Evolutionary conservation across 1,140 invertebrate species (phyloP), one percentile per base, ranked within the genome.

Genomic region (Scaptomyza hsui): DNA sequence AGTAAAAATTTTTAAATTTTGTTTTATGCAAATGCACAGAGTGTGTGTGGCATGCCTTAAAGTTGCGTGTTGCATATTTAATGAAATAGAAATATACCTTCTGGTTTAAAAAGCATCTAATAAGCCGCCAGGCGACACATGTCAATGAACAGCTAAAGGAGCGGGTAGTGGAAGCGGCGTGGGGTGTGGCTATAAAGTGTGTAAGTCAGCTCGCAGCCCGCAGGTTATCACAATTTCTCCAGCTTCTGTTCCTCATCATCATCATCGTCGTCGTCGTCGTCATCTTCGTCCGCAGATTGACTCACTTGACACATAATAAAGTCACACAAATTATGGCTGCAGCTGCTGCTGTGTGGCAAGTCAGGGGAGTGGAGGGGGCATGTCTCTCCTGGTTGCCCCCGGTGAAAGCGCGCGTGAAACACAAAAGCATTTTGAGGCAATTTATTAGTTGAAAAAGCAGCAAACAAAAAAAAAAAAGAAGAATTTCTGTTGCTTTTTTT

Each of bases 221-320:
- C 45, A 57, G 45, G 32, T 71, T 78, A 82, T 78, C 80, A 63
- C 72, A 56, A 56, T 64, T 26, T 52, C 45, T n/a, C 13, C 18
- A 41, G 3, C 15, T 39, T 35, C 42, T 18, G 16, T 3, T n/a
- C 13, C 5, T n/a, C 32, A n/a, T 37, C 32, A n/a, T 37, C n/a
- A 4, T 35, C 32, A 4, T 35, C 9, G 26, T 9, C 16, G 5
- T 42, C 5, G 9, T 18, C 7, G 5, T 41, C 35, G 2, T 47
- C 56, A 80, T 76, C 81, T 70, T 61, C 72, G 76, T 81, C 77
- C 81, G 69, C 77, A 85, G 77, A 85, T 85, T 85, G 81, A 85
- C 68, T 80, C 72, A 85, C 81, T 83, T 83, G 79, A 86, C 81
- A 86, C 81, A 86, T 85, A 86, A 85, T 85, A 85, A 85, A 85